phyloP scores from a whole-genome alignment of 2,888 invertebrate genomes.

The Chromoteleia sp. region DNA sequence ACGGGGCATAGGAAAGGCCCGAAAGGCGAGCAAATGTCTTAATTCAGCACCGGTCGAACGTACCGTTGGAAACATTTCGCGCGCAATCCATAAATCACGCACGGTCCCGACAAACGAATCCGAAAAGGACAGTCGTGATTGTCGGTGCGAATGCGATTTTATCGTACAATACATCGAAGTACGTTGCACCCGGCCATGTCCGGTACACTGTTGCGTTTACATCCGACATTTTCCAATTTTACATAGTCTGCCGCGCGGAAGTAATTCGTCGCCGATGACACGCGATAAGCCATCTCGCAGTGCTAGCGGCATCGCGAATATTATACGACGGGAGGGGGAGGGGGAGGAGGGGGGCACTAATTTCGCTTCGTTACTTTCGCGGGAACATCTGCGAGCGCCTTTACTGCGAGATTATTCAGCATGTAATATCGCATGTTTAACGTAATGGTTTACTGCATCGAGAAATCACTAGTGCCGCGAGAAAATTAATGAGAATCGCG shows the following conservation, averaged over 20 bases:
- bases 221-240: conserved; percentile 69
- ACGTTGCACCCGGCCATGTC: conserved; percentile 62
- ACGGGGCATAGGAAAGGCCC: neutral
- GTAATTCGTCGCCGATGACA: conserved; percentile 70
- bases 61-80: neutral
- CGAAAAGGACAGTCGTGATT: conserved; percentile 52
- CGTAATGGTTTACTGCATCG: conserved; percentile 66
- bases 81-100: neutral
- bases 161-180: conserved; percentile 58
- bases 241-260: conserved; percentile 66
- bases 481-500: conserved; percentile 64
- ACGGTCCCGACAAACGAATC: conserved; percentile 9
- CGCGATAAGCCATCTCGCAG: conserved; percentile 62
- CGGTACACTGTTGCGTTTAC: conserved; percentile 60
- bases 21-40: conserved; percentile 29
- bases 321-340: conserved; percentile 21
- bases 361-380: conserved; percentile 68
- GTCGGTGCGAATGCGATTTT: conserved; percentile 47
- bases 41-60: conserved; percentile 3
- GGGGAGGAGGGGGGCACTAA: conserved; percentile 47
- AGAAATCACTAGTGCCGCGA: conserved; percentile 56
- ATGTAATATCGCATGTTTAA: conserved; percentile 68
- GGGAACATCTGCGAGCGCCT: conserved; percentile 66
- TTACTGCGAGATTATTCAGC: conserved; percentile 60
- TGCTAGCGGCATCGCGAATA: conserved; percentile 66